phyloP scores from a whole-genome alignment of 2,113 vertebrate genomes.

The Leptocoma aspasia region DNA sequence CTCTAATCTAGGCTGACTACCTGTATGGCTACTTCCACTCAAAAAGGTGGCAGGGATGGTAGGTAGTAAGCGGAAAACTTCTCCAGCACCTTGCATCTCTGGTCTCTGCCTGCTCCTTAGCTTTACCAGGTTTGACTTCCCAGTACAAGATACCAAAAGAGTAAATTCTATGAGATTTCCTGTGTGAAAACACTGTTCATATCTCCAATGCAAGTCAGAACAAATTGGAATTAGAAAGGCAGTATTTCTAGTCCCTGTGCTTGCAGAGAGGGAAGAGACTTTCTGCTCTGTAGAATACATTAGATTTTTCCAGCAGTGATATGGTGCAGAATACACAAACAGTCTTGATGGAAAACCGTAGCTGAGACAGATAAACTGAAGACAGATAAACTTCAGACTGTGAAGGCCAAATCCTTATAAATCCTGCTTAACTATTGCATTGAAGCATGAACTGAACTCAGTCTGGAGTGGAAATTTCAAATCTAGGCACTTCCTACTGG shows the following conservation, averaged over 20 bases:
- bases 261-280: background rate
- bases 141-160: rapidly evolving
- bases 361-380: background rate
- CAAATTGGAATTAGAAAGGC: background rate
- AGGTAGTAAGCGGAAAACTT: background rate
- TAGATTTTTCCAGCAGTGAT: background rate
- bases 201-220: background rate
- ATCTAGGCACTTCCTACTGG: background rate
- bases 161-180: background rate
- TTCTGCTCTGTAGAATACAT: background rate
- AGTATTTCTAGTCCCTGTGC: background rate
- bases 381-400: background rate
- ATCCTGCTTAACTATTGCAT: background rate
- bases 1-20: background rate
- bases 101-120: background rate
- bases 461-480: background rate
- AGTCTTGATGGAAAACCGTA: background rate
- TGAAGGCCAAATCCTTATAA: background rate
- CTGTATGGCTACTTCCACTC: background rate
- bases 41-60: background rate
- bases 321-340: background rate
- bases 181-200: background rate
- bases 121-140: background rate
- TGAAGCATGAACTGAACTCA: background rate
- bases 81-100: background rate